Evolutionary conservation across 1,140 invertebrate species (phyloP), one percentile per base, ranked within the genome.

Genomic region (Ditylenchus dipsaci): DNA sequence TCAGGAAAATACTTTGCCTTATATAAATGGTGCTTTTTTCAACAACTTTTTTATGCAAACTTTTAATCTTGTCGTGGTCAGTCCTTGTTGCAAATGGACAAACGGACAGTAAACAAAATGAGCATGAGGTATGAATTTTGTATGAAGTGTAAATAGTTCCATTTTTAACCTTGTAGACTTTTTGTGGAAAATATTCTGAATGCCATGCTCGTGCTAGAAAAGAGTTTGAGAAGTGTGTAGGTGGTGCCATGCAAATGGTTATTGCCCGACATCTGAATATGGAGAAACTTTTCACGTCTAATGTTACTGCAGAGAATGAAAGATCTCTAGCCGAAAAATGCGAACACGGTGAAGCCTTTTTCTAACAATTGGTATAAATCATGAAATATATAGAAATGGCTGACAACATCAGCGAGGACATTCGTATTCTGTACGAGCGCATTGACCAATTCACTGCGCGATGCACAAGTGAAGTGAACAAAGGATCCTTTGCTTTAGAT

Each of bases 131-230:
- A n/a, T n/a, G n/a, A n/a, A n/a, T n/a, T n/a, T n/a, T n/a, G n/a
- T n/a, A n/a, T n/a, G 33, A 38, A 11, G 33, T 38, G 33, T 38
- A 38, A 38, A 38, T 38, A 5, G 33, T 38, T 3, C 33, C 33
- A 38, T 38, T 38, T 5, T 7, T 61, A 19, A 3, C 26, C 3
- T 61, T 61, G 8, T 61, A 61, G 59, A 8, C 3, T 19, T 30
- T 61, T 61, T 61, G 59, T 61, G 3, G 13, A 30, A 30, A 61
- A 26, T 61, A 61, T 61, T 21, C 59, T n/a, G 3, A 61, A 61
- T 61, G 59, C 38, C 21, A 29, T 19, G 29, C 29, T 33, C 8
- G 3, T 21, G 59, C 59, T 21, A 30, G 59, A 13, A 19, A 43
- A 5, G n/a, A 61, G 29, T 61, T 61, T 61, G 38, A 30, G 59